These are phyloP conservation scores for Engystomops pustulosus DNA, from an alignment of 2,113 vertebrate genomes.

Conservation along the genomic window DNA sequence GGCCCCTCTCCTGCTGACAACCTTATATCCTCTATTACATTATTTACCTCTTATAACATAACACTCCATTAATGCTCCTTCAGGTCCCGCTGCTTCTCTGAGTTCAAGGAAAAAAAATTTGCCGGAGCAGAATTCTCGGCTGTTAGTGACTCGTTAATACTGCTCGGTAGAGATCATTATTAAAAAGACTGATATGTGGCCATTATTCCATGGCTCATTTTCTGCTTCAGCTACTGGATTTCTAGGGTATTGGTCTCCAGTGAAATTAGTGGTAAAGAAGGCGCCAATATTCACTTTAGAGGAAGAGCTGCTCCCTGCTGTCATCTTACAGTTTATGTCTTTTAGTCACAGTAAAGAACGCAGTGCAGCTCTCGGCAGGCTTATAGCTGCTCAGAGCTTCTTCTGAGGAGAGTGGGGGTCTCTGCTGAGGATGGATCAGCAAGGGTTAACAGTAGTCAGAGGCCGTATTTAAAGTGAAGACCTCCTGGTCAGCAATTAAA, in stretches of 20 bases:
- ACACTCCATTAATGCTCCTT: constrained; percentile 74
- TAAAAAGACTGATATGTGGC: constrained; percentile 63
- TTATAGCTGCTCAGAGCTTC: constrained; percentile 57
- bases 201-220: constrained; percentile 68
- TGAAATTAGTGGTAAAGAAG: constrained; percentile 59
- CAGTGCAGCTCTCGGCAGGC: constrained; percentile 42
- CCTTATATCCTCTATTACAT: constrained; percentile 75
- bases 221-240: constrained; percentile 62
- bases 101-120: constrained; percentile 66
- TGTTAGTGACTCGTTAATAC: constrained; percentile 64
- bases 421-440: constrained; percentile 44
- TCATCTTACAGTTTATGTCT: constrained; percentile 59
- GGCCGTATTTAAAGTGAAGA: constrained; percentile 50
- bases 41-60: constrained; percentile 78
- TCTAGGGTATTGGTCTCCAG: constrained; percentile 57
- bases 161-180: constrained; percentile 66
- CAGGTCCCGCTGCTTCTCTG: constrained; percentile 71
- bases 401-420: constrained; percentile 8
- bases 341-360: constrained; percentile 51
- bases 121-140: constrained; percentile 64
- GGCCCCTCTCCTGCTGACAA: constrained; percentile 74
- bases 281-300: constrained; percentile 53
- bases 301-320: constrained; percentile 53
- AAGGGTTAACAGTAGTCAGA: constrained; percentile 62
- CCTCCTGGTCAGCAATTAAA: constrained; percentile 55